Base-by-base conservation (phyloP, 1,140 invertebrate genomes). In the Drosophila kohkoa region DNA sequence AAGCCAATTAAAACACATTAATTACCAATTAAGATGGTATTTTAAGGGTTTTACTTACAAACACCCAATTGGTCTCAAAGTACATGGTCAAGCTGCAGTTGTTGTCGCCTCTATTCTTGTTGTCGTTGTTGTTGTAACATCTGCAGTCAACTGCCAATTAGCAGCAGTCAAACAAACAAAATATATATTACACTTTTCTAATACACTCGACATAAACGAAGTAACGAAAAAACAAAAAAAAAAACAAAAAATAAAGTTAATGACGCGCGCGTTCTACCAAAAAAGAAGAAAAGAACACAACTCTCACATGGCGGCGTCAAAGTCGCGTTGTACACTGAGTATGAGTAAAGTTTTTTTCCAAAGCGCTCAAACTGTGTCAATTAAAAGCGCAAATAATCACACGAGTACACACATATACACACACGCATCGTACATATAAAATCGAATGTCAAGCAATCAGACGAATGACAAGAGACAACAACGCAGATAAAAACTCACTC, bases 21-120 rank as follows among this genome's bases (percentile, higher is more conserved):
- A 70, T 76, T 57, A 46, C 11, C 76, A 79, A 79, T 66, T 72
- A 76, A 76, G 38, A 46, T 66, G 35, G 38, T 55, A 58, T 51
- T 51, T 41, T 7, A 15, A 45, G 46, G 25, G 20, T 57, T 38
- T 75, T 75, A 92, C 90, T 92, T 88, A 92, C 90, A 89, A 92
- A 92, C 69, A 89, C 76, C 90, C 90, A 92, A 54, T 90, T 92
- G 38, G 90, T 92, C 49, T 87, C 54, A 60, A 83, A 92, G 74
- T 68, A 92, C 90, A 92, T 92, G 72, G 62, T 59, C 30, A 46
- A 30, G 35, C 32, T 77, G 32, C 32, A 59, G 35, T 78, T 49
- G 41, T 20, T 38, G 35, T 30, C 7, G 7, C 11, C 3, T 20
- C 20, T 25, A 3, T 25, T 3, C 0, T 25, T 77, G 35, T 30